Evolutionary conservation across 2,888 invertebrate genomes (phyloP), one percentile per base, ranked within the genome.

Genomic region (Chalcis sispes): DNA sequence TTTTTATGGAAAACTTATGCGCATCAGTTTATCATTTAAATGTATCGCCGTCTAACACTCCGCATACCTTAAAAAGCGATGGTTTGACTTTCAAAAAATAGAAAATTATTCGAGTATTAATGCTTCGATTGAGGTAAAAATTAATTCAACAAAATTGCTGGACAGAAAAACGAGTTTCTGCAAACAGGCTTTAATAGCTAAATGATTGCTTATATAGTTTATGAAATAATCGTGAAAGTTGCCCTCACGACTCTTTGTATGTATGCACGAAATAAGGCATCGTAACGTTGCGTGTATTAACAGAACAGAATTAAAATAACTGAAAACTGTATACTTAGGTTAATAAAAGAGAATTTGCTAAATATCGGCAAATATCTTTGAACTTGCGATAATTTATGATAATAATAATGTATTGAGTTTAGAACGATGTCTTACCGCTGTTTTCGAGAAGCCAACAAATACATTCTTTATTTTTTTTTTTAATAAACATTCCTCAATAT

Each of bases 201-300:
- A n/a, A 18, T 27, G 32, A 65, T 50, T 18, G 32, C 48, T 62
- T 62, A 29, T 27, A 48, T 48, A 46, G 29, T 36, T 20, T 32
- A 20, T 50, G 23, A 32, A 65, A 65, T 32, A 20, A 20, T 64
- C 64, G 50, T 25, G 50, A 65, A 65, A 65, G 50, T 50, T 50
- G 50, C 23, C 15, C 23, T 46, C n/a, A 5, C 32, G 3, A 32
- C 32, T 32, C 32, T 32, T 8, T 32, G 8, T 5, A 32, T 32
- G 32, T 5, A 32, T n/a, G n/a, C n/a, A n/a, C n/a, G n/a, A n/a
- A n/a, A n/a, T n/a, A n/a, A n/a, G n/a, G n/a, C n/a, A n/a, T n/a
- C n/a, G n/a, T n/a, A n/a, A n/a, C n/a, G n/a, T n/a, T n/a, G n/a
- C n/a, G n/a, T n/a, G n/a, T n/a, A n/a, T n/a, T n/a, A n/a, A n/a